These are phyloP conservation scores for Synanceia verrucosa DNA, from an alignment of 2,797 vertebrate genomes.

Conservation along the genomic window DNA sequence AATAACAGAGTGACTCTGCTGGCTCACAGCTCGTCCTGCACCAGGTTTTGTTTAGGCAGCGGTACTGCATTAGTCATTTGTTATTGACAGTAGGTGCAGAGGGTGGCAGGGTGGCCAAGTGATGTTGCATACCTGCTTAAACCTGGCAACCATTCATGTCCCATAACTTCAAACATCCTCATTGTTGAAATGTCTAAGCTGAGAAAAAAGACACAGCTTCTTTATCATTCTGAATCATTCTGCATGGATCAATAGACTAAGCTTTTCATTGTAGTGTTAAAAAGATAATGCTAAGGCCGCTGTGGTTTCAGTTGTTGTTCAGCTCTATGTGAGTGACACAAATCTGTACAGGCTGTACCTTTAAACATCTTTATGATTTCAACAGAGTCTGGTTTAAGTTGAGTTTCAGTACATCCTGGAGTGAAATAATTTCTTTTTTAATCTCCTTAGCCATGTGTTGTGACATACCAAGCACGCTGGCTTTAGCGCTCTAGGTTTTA, in stretches of 20 bases:
- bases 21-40: conserved; percentile 53
- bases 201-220: conserved; percentile 1
- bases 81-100: conserved; percentile 37
- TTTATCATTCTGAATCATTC: background rate
- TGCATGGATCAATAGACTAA: conserved; percentile 31
- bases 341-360: background rate
- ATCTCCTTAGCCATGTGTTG: conserved; percentile 40
- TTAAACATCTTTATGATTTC: conserved; percentile 7
- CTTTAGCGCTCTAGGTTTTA: conserved; percentile 35
- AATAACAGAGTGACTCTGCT: conserved; percentile 43
- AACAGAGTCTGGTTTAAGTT: conserved; percentile 8
- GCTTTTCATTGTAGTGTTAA: conserved; percentile 27
- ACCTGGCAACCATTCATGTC: conserved; percentile 7
- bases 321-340: background rate
- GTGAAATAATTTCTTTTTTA: conserved; percentile 32
- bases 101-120: conserved; percentile 15
- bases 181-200: conserved; percentile 12
- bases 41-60: conserved; percentile 50
- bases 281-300: background rate
- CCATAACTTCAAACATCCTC: background rate
- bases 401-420: conserved; percentile 18
- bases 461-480: conserved; percentile 15
- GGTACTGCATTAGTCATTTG: conserved; percentile 44
- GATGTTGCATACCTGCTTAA: conserved; percentile 31
- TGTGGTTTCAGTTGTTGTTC: background rate